Conservation (phyloP, 1,140 invertebrate genomes). For the Procambarus virginalis region DNA sequence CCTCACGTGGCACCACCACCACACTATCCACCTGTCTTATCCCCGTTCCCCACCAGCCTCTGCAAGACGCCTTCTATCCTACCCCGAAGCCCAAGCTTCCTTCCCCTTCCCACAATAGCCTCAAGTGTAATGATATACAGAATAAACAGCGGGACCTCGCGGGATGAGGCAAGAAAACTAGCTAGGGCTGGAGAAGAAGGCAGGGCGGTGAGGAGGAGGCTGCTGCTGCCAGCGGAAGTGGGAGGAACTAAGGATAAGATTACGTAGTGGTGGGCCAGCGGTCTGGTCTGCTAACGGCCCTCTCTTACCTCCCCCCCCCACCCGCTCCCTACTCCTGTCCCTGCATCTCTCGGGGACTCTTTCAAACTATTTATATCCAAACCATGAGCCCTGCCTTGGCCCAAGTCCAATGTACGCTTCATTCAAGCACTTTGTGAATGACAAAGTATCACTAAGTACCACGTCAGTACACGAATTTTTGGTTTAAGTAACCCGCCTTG, state of each 20-base stretch:
- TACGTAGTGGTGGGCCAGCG: not conserved
- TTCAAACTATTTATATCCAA: too few relatives aligned
- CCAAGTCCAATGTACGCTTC: too few relatives aligned
- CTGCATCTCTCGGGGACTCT: too few relatives aligned
- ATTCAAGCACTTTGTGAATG: too few relatives aligned
- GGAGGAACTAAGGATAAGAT: constrained; percentile 32
- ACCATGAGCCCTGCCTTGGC: too few relatives aligned
- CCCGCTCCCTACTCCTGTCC: too few relatives aligned
- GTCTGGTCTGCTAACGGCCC: not conserved
- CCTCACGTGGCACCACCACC: not conserved
- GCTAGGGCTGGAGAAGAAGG: not conserved
- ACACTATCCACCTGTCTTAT: too few relatives aligned
- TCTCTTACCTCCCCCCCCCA: not conserved
- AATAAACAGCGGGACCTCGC: not conserved
- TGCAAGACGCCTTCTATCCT: not conserved
- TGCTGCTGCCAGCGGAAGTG: constrained; percentile 29
- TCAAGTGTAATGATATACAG: not conserved
- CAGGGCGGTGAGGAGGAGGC: not conserved
- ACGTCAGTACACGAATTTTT: too few relatives aligned
- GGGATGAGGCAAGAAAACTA: not conserved
- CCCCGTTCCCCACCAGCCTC: too few relatives aligned
- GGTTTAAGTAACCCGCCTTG: too few relatives aligned
- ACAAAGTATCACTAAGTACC: too few relatives aligned
- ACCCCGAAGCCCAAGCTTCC: not conserved
- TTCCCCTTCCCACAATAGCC: not conserved